Evolutionary conservation across 2,113 vertebrate species (phyloP).

Genomic region (Fukomys damarensis): DNA sequence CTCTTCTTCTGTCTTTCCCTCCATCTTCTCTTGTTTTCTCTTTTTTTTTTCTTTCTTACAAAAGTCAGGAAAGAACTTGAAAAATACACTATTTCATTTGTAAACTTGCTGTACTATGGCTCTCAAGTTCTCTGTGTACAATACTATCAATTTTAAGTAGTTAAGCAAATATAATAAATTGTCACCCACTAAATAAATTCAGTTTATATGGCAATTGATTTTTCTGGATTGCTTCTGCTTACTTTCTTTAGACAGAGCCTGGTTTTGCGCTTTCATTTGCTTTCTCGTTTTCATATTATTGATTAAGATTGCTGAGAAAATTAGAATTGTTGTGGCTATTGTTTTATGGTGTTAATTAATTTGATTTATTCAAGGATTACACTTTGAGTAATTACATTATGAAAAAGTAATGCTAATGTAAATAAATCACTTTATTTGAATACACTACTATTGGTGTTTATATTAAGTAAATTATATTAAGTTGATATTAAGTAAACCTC

Average conservation of each 20-base stretch:
- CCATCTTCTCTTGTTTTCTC: not conserved
- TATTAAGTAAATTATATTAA: slow-evolving; percentile 63
- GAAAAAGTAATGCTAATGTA: slow-evolving; percentile 72
- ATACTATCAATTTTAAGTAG: slow-evolving; percentile 52
- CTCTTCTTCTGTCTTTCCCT: accelerated
- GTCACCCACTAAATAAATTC: slow-evolving; percentile 70
- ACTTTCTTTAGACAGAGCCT: slow-evolving; percentile 60
- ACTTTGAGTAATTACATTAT: slow-evolving; percentile 74
- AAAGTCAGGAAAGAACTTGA: not conserved
- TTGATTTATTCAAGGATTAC: slow-evolving; percentile 70
- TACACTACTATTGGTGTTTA: slow-evolving; percentile 36
- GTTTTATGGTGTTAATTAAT: slow-evolving; percentile 70
- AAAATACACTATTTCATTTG: not conserved
- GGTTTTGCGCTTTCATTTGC: slow-evolving; percentile 65
- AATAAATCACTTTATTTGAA: slow-evolving; percentile 69
- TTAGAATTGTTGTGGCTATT: slow-evolving; percentile 59
- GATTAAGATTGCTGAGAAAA: slow-evolving; percentile 63
- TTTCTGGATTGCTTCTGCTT: slow-evolving; percentile 69
- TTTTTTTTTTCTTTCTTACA: not conserved
- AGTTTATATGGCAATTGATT: slow-evolving; percentile 68
- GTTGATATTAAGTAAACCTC: slow-evolving; percentile 67
- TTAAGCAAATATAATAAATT: slow-evolving; percentile 68
- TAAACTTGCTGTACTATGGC: not conserved
- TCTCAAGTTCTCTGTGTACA: slow-evolving; percentile 8
- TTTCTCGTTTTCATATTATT: slow-evolving; percentile 81